Percentiles rank a stretch among this genome's conserved stretches.
Conservation (phyloP, 2,113 vertebrate genomes). For the Romanogobio albipinnatus region DNA sequence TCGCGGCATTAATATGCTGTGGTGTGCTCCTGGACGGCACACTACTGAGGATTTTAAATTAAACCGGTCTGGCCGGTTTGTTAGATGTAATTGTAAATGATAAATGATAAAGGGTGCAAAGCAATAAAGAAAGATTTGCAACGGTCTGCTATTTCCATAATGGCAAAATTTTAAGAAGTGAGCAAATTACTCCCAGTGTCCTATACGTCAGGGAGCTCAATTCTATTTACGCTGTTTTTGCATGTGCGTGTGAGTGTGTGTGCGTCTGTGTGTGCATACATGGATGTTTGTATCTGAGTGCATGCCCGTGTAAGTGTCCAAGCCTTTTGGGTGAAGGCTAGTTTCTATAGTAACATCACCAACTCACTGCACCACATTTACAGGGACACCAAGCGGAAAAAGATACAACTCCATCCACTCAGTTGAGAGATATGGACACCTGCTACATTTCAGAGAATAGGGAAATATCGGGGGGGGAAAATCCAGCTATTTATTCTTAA, state of each 20-base stretch:
- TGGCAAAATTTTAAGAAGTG: constrained; percentile 54
- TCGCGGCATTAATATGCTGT: constrained; percentile 71
- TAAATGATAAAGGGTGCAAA: constrained; percentile 64
- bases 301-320: constrained; percentile 41
- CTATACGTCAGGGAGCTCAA: neutral
- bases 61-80: constrained; percentile 64
- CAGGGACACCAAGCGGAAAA: constrained; percentile 65
- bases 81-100: constrained; percentile 67
- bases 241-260: constrained; percentile 5
- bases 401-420: constrained; percentile 62
- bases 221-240: neutral
- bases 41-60: constrained; percentile 64
- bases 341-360: constrained; percentile 78
- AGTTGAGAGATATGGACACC: constrained; percentile 63
- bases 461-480: neutral
- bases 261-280: neutral
- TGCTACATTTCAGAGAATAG: constrained; percentile 51
- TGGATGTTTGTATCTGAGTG: neutral
- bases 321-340: constrained; percentile 55
- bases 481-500: neutral
- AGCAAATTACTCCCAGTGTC: constrained; percentile 36
- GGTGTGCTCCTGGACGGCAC: constrained; percentile 60
- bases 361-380: constrained; percentile 69
- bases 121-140: constrained; percentile 63
- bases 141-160: constrained; percentile 64